A percentile compares a stretch with the other conserved stretches of the same genome.
Conservation (phyloP, 23 tunicate genomes). For the Ascidia mentula region DNA sequence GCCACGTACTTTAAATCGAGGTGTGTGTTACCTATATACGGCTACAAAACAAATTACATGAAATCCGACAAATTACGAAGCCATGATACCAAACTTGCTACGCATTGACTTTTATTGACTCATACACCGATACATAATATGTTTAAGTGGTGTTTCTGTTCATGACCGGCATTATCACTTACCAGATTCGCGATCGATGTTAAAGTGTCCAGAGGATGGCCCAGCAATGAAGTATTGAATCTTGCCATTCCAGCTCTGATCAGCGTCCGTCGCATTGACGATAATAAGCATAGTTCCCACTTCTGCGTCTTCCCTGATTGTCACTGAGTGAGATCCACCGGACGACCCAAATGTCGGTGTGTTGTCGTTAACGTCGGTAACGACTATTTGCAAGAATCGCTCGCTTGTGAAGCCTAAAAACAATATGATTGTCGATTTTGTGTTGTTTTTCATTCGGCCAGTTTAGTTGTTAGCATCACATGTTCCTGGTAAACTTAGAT, state of each 20-base stretch:
- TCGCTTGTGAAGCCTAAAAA: neutral
- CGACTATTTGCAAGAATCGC: slow-evolving; percentile 4
- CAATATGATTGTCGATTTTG: neutral
- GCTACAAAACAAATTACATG: no score
- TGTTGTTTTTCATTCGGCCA: no score
- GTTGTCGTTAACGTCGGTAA: slow-evolving; percentile 60
- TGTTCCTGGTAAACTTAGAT: no score
- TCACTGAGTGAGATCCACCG: neutral
- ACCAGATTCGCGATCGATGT: slow-evolving; percentile 31
- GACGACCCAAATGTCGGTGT: slow-evolving; percentile 45
- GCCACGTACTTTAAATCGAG: no score
- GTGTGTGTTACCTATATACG: no score
- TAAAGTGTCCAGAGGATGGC: slow-evolving; percentile 21
- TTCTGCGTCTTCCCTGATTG: slow-evolving; percentile 29
- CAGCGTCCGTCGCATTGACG: slow-evolving; percentile 55
- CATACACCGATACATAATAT: no score
- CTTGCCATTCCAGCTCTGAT: slow-evolving; percentile 40
- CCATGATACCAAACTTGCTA: no score
- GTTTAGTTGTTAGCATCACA: no score
- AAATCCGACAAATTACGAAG: no score
- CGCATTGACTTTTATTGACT: no score
- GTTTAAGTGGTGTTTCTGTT: no score
- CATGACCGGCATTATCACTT: no score
- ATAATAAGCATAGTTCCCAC: slow-evolving; percentile 23
- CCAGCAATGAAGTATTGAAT: slow-evolving; percentile 30